phyloP scores from a whole-genome alignment of 2,797 vertebrate genomes.

The Sebastes alutus region DNA sequence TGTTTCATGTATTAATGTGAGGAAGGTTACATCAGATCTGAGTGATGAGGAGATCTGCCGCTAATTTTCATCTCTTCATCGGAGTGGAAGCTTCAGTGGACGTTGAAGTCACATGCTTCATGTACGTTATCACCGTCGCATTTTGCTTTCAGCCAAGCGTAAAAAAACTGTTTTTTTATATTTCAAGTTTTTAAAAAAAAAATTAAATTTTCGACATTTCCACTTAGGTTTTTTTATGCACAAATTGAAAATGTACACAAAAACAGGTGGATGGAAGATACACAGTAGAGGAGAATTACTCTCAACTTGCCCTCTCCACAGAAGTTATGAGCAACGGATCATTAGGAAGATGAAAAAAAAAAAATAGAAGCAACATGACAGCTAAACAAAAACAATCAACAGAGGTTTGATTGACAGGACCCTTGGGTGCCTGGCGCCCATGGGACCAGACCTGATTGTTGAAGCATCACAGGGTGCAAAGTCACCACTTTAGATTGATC shows the following conservation, averaged over 20 bases:
- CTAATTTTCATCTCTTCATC: no score
- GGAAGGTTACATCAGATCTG: no score
- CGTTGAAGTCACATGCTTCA: no score
- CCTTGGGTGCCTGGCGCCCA: constrained; percentile 11
- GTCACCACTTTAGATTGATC: constrained; percentile 21
- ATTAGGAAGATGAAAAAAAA: neutral
- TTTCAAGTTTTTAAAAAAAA: no score
- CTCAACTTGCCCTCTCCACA: neutral
- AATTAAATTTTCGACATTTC: no score
- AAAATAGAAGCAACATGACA: constrained; percentile 21
- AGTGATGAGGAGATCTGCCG: no score
- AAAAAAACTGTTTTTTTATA: no score
- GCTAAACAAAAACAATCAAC: constrained; percentile 57
- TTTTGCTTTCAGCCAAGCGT: no score
- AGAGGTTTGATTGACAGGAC: constrained; percentile 59
- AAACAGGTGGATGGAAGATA: neutral
- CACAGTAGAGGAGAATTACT: neutral
- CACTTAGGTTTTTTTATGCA: no score
- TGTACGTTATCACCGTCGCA: no score
- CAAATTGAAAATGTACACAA: no score
- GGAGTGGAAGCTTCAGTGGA: fast-evolving
- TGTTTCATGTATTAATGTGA: no score
- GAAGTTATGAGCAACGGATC: neutral
- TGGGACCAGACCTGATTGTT: constrained; percentile 46
- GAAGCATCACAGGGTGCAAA: constrained; percentile 26